A percentile compares a stretch with the other conserved stretches of the same genome.
Conservation (phyloP, 2,888 invertebrate genomes). For the Spodoptera picta region DNA sequence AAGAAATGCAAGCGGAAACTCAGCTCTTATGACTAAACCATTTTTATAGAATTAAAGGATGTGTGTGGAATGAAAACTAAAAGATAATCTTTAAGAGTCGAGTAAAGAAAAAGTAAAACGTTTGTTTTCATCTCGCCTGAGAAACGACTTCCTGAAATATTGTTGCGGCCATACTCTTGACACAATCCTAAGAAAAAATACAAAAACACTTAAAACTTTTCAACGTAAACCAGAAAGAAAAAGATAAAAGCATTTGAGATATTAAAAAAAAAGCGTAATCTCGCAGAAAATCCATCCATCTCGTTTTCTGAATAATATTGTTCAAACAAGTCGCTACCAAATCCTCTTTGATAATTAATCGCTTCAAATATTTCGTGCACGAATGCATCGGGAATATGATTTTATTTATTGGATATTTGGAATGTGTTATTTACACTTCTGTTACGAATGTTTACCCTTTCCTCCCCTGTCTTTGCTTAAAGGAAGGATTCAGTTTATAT, state of each 20-base stretch:
- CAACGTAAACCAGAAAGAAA: conserved; percentile 8
- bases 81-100: too few relatives aligned
- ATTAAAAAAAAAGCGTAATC: conserved; percentile 27
- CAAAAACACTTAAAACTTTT: conserved; percentile 7
- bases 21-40: too few relatives aligned
- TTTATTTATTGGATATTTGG: too few relatives aligned
- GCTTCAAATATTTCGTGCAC: conserved; percentile 21
- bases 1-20: too few relatives aligned
- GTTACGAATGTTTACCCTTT: too few relatives aligned
- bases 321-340: conserved; percentile 23
- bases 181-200: conserved; percentile 5
- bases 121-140: too few relatives aligned
- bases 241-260: conserved; percentile 21
- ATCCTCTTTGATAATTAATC: conserved; percentile 35
- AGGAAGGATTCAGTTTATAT: too few relatives aligned
- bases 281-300: conserved; percentile 28
- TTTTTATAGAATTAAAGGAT: too few relatives aligned
- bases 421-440: neutral
- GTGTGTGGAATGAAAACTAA: too few relatives aligned
- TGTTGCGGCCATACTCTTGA: too few relatives aligned
- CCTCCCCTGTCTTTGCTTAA: neutral
- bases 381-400: conserved; percentile 10
- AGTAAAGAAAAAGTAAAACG: too few relatives aligned
- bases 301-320: conserved; percentile 21
- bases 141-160: too few relatives aligned